Evolutionary conservation across 2,113 vertebrate genomes (phyloP).

Genomic region (Pituophis catenifer): DNA sequence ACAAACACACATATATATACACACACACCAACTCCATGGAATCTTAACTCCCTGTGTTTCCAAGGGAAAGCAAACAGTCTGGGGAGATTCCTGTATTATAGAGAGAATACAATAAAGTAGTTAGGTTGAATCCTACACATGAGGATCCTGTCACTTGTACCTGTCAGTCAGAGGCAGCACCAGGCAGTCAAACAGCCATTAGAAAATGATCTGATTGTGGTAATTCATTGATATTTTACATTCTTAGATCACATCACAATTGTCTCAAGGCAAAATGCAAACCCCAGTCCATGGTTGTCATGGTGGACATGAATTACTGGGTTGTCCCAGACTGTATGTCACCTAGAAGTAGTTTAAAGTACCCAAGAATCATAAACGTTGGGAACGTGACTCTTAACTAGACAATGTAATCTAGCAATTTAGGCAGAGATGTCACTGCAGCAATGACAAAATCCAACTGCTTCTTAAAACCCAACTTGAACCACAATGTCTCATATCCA

Average conservation of each 20-base stretch:
- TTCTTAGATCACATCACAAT: background rate
- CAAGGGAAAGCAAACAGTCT: background rate
- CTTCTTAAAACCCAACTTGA: background rate
- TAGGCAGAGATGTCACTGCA: background rate
- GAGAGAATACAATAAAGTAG: background rate
- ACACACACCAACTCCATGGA: background rate
- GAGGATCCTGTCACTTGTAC: background rate
- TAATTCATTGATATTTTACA: background rate
- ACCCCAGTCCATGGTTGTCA: background rate
- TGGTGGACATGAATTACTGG: background rate
- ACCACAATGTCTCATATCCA: background rate
- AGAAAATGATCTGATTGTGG: background rate
- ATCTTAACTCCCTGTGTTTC: background rate
- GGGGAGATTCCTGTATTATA: background rate
- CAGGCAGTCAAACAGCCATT: background rate
- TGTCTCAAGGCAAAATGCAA: background rate
- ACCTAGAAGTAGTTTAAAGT: background rate
- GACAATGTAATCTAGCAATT: background rate
- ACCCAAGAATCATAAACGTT: background rate
- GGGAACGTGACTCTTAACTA: background rate
- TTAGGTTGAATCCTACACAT: background rate
- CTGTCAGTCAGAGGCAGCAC: background rate
- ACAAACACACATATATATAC: too few relatives aligned
- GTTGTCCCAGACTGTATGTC: background rate
- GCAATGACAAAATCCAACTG: background rate